Conservation (phyloP, 1,140 invertebrate species). For the Drosophila nikananu region DNA sequence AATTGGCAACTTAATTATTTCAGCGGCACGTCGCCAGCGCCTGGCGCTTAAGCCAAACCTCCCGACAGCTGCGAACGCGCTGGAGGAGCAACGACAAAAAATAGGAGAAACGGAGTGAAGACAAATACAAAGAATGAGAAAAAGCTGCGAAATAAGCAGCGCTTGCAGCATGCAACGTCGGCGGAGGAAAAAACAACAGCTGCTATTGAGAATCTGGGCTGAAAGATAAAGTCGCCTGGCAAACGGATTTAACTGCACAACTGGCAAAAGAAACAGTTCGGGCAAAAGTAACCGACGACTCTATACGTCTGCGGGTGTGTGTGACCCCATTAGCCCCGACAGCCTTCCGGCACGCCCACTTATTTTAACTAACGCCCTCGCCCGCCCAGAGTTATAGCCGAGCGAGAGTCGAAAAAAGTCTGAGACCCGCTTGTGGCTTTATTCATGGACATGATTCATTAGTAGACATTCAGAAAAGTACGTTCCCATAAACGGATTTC, state of each 20-base stretch:
- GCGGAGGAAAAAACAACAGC: constrained; percentile 33
- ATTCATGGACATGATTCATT: constrained; percentile 70
- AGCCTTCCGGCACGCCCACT: constrained; percentile 30
- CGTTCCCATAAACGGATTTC: constrained; percentile 31
- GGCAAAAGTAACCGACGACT: constrained; percentile 15
- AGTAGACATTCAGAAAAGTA: constrained; percentile 28
- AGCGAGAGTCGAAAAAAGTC: constrained; percentile 29
- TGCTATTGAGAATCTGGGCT: constrained; percentile 78
- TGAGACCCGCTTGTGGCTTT: constrained; percentile 33
- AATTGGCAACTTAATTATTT: constrained; percentile 79
- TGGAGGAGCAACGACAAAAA: constrained; percentile 28
- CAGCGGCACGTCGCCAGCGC: constrained; percentile 66
- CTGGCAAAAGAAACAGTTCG: constrained; percentile 34
- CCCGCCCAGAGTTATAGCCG: background rate
- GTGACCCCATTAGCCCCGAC: constrained; percentile 54
- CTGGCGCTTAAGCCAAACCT: constrained; percentile 69
- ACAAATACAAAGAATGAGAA: constrained; percentile 23
- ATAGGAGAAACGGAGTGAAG: constrained; percentile 22
- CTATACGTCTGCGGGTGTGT: constrained; percentile 23
- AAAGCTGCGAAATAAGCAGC: constrained; percentile 67
- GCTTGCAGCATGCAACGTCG: constrained; percentile 54
- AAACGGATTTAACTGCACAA: constrained; percentile 72
- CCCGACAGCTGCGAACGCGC: constrained; percentile 65
- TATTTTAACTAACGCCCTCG: constrained; percentile 18
- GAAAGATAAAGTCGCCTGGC: constrained; percentile 72